Evolutionary conservation across 2,113 vertebrate genomes (phyloP).

Genomic region (Pandion haliaetus): DNA sequence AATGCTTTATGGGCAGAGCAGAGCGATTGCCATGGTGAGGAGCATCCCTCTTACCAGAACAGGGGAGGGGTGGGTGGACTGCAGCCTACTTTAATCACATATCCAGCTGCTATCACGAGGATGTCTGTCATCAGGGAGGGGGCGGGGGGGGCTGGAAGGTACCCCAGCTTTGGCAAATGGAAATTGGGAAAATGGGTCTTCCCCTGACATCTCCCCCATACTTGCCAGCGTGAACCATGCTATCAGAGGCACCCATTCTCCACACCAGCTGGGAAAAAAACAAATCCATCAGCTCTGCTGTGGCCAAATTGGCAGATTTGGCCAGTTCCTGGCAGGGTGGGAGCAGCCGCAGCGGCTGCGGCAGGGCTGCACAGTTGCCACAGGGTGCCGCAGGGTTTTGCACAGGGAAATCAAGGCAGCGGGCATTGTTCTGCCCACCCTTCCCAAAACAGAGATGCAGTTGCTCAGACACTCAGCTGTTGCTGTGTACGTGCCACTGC

Average conservation of each 20-base stretch:
- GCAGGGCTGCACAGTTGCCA: neutral
- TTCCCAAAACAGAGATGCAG: neutral
- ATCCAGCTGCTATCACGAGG: neutral
- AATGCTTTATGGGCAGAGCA: neutral
- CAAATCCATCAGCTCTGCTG: neutral
- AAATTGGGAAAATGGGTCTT: neutral
- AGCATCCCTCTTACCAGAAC: neutral
- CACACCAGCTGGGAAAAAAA: neutral
- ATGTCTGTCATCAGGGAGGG: accelerated
- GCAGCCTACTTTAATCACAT: neutral
- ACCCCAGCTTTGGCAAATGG: neutral
- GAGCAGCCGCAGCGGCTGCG: accelerated
- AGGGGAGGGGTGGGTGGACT: neutral
- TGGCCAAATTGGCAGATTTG: neutral
- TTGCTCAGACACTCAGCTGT: neutral
- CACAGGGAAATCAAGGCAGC: neutral
- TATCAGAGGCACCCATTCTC: neutral
- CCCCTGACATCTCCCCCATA: neutral
- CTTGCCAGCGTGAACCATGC: neutral
- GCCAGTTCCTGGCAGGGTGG: neutral
- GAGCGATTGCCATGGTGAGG: conserved; percentile 33
- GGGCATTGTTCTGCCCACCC: neutral
- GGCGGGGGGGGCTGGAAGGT: accelerated
- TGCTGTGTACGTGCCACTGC: accelerated
- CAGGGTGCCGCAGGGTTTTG: neutral